Percentiles rank a stretch among this genome's conserved stretches.
These are phyloP conservation scores for Rachycentron canadum DNA, from an alignment of 2,797 vertebrate species.

Conservation along the genomic window DNA sequence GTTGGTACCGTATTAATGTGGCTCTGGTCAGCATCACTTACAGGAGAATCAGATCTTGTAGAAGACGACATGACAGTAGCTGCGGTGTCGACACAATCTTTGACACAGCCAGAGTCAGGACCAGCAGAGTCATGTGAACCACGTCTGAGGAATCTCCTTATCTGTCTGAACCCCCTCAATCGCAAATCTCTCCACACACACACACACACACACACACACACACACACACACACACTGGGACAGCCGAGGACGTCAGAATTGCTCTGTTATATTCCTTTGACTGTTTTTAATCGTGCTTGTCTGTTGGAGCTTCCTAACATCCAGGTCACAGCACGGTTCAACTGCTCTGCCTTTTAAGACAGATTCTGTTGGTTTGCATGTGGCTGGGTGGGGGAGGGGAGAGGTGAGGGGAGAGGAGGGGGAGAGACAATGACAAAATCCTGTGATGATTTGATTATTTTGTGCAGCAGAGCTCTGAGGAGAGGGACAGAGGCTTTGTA, in stretches of 20 bases:
- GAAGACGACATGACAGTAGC: not conserved
- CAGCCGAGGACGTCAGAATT: not conserved
- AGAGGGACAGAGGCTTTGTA: constrained; percentile 31
- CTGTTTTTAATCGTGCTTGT: constrained; percentile 22
- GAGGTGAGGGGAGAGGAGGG: not conserved
- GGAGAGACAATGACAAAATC: constrained; percentile 60
- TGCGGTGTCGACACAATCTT: not conserved
- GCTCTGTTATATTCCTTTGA: constrained; percentile 28
- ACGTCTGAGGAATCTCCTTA: constrained; percentile 9
- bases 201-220: not conserved
- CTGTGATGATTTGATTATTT: constrained; percentile 71
- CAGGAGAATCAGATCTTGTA: no score
- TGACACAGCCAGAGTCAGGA: constrained; percentile 25
- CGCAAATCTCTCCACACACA: constrained; percentile 3
- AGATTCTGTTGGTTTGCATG: constrained; percentile 50
- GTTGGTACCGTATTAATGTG: no score
- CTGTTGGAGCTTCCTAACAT: constrained; percentile 13
- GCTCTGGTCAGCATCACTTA: not conserved
- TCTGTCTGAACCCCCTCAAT: constrained; percentile 26
- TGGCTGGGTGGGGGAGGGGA: constrained; percentile 10
- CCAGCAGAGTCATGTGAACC: constrained; percentile 19
- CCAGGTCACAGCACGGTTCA: constrained; percentile 34
- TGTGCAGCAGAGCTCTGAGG: constrained; percentile 30
- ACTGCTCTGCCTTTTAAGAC: constrained; percentile 2
- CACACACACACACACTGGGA: not conserved